Percentiles rank a stretch among this genome's conserved stretches.
Evolutionary conservation across 1,140 invertebrate species (phyloP).

Genomic region (Bradysia coprophila): DNA sequence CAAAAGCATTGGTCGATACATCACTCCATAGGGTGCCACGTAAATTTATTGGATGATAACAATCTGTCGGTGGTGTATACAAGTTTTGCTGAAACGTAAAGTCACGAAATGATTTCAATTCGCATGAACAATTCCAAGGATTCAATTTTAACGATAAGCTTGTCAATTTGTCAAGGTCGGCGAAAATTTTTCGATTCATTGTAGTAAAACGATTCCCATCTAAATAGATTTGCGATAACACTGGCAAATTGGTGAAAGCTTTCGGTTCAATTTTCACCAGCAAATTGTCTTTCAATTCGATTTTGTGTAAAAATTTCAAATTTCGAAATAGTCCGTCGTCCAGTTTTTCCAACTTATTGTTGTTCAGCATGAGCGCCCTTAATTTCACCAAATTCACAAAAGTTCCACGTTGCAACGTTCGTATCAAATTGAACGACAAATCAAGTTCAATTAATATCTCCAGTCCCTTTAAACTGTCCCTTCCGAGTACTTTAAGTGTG

Average conservation of each 20-base stretch:
- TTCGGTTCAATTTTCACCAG: constrained; percentile 44
- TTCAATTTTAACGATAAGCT: constrained; percentile 60
- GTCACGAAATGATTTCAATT: constrained; percentile 53
- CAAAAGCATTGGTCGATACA: constrained; percentile 48
- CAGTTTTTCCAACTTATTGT: constrained; percentile 47
- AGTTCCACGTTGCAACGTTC: constrained; percentile 40
- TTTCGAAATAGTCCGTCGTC: constrained; percentile 55
- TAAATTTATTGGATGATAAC: constrained; percentile 42
- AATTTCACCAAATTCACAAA: constrained; percentile 50
- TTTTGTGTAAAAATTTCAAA: constrained; percentile 48
- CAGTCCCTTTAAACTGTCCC: constrained; percentile 49
- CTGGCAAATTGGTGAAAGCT: constrained; percentile 46
- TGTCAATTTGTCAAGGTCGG: constrained; percentile 35
- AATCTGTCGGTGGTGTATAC: constrained; percentile 40
- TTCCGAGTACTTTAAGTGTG: constrained; percentile 41
- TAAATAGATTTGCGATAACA: constrained; percentile 44
- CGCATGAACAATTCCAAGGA: constrained; percentile 76
- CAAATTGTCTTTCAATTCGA: constrained; percentile 53
- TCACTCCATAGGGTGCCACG: constrained; percentile 47
- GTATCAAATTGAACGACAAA: constrained; percentile 54
- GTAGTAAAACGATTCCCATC: constrained; percentile 50
- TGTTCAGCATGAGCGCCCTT: constrained; percentile 43
- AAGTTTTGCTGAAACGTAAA: constrained; percentile 50
- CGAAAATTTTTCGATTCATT: constrained; percentile 34
- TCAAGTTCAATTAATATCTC: constrained; percentile 68